Evolutionary conservation across 2,888 invertebrate genomes (phyloP).

Genomic region (Ceramica pisi): DNA sequence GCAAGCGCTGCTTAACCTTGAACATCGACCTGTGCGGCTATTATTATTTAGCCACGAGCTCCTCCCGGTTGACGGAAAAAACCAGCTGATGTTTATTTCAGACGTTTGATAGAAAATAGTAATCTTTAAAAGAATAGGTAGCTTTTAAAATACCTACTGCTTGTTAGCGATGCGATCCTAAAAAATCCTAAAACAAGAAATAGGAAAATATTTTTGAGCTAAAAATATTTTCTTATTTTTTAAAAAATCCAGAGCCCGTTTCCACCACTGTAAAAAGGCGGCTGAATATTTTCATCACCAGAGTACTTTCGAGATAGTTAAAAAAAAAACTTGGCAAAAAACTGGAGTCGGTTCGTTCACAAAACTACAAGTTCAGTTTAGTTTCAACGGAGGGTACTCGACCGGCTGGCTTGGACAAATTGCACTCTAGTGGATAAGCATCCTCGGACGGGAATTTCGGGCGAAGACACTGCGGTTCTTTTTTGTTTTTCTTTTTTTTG

Average conservation of each 20-base stretch:
- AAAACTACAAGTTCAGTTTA: constrained; percentile 83
- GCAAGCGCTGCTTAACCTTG: too few species aligned
- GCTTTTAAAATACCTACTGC: background rate
- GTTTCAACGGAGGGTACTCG: constrained; percentile 80
- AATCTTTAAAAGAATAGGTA: background rate
- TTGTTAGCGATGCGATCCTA: background rate
- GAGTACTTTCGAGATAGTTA: constrained; percentile 57
- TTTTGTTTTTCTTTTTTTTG: background rate
- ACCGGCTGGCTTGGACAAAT: constrained; percentile 82
- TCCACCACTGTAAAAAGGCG: constrained; percentile 38
- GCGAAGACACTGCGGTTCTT: constrained; percentile 22
- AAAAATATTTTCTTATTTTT: constrained; percentile 3
- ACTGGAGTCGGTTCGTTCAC: constrained; percentile 73
- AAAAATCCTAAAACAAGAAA: background rate
- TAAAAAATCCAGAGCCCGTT: constrained; percentile 18
- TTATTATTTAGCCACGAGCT: too few species aligned
- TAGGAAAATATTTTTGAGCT: background rate
- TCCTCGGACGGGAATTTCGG: constrained; percentile 62
- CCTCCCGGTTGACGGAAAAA: too few species aligned
- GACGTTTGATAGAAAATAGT: background rate
- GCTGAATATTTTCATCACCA: constrained; percentile 61
- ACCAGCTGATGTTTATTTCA: background rate
- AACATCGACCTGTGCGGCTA: too few species aligned
- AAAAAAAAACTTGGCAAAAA: constrained; percentile 71
- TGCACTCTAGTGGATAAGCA: constrained; percentile 79